Evolutionary conservation across 23 tunicate species (phyloP).

Genomic region (Phallusia fumigata): DNA sequence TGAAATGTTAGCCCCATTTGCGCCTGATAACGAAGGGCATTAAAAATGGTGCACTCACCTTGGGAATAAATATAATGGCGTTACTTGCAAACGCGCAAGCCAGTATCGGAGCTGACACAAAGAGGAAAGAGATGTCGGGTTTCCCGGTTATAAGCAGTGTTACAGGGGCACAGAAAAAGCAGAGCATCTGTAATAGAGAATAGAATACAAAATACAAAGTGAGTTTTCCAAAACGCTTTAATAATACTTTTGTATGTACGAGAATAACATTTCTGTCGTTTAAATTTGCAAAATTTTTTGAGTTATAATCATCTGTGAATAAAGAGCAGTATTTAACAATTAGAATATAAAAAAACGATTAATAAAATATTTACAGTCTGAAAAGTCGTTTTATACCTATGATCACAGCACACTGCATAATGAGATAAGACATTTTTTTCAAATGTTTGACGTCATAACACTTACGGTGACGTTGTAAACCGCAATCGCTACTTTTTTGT

Average conservation of each 20-base stretch:
- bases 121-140: slow-evolving; percentile 17
- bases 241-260: neutral
- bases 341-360: too few relatives aligned
- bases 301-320: too few relatives aligned
- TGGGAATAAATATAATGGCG: slow-evolving; percentile 16
- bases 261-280: neutral
- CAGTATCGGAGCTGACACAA: slow-evolving; percentile 9
- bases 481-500: slow-evolving; percentile 23
- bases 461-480: slow-evolving; percentile 38
- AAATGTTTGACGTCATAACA: neutral
- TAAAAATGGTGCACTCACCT: slow-evolving; percentile 24
- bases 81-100: slow-evolving; percentile 9
- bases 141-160: neutral
- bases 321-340: too few relatives aligned
- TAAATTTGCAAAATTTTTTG: too few relatives aligned
- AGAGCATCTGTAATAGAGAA: slow-evolving; percentile 9
- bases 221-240: too few relatives aligned
- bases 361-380: too few relatives aligned
- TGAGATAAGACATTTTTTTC: neutral
- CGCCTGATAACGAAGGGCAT: too few relatives aligned
- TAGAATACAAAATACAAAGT: neutral
- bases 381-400: too few relatives aligned
- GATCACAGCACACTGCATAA: neutral
- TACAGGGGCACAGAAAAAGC: slow-evolving; percentile 24
- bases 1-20: too few relatives aligned